These are phyloP conservation scores for Brachionus angularis DNA, from an alignment of 1,140 invertebrate species.

Conservation along the genomic window DNA sequence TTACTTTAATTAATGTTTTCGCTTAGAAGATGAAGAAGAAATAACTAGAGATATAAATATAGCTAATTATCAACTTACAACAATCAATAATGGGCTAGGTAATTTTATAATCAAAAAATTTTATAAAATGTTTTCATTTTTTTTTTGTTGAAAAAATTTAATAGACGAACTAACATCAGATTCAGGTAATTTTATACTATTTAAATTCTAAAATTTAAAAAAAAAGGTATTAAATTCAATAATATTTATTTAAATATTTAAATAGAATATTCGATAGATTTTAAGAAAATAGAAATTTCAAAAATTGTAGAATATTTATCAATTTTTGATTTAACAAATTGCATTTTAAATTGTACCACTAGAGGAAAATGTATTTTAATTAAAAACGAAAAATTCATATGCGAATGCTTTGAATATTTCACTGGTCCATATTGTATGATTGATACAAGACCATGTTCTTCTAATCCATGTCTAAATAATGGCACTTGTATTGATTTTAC, in stretches of 20 bases:
- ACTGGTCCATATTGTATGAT: neutral
- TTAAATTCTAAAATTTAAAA: too few species aligned
- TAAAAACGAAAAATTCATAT: constrained; percentile 46
- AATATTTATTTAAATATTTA: neutral
- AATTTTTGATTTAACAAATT: neutral
- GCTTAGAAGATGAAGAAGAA: too few species aligned
- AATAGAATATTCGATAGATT: neutral
- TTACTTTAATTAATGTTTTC: too few species aligned
- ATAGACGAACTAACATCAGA: too few species aligned
- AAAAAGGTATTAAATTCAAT: too few species aligned
- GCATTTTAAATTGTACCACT: neutral
- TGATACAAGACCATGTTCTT: constrained; percentile 40
- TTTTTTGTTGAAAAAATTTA: too few species aligned
- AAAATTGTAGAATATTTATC: neutral
- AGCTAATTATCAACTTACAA: too few species aligned
- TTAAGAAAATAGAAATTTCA: neutral
- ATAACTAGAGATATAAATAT: too few species aligned
- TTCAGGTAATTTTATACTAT: too few species aligned
- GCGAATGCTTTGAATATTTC: constrained; percentile 47
- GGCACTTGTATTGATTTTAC: neutral
- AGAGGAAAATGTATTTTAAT: neutral
- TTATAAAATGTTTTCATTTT: too few species aligned
- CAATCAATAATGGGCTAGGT: too few species aligned
- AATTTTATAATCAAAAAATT: too few species aligned
- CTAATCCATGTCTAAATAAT: constrained; percentile 44